phyloP scores from a whole-genome alignment of 1,140 invertebrate species.

The Leptonema lineaticorne region DNA sequence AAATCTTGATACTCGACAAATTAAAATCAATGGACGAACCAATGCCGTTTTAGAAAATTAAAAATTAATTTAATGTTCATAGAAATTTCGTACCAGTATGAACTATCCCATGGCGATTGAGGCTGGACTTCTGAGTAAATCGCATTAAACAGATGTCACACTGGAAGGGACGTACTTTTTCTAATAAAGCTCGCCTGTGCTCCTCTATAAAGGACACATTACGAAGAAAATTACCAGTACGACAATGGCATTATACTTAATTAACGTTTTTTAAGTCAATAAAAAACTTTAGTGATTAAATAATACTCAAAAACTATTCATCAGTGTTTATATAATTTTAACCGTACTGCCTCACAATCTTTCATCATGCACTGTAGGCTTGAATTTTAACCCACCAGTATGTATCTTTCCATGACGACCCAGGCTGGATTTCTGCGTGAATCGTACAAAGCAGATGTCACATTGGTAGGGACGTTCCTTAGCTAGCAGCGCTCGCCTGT shows the following conservation, averaged over 20 bases:
- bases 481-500: slow-evolving; percentile 51
- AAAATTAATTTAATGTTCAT: not conserved
- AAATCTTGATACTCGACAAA: not conserved
- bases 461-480: slow-evolving; percentile 59
- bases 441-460: slow-evolving; percentile 55
- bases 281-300: slow-evolving; percentile 44
- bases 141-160: slow-evolving; percentile 62
- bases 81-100: slow-evolving; percentile 56
- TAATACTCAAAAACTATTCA: slow-evolving; percentile 42
- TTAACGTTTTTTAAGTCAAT: slow-evolving; percentile 42
- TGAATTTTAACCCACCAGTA: slow-evolving; percentile 47
- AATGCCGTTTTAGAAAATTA: slow-evolving; percentile 20
- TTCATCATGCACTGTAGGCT: slow-evolving; percentile 45
- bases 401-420: slow-evolving; percentile 51
- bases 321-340: slow-evolving; percentile 15
- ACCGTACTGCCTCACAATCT: slow-evolving; percentile 49
- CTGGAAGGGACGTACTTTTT: slow-evolving; percentile 65
- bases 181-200: slow-evolving; percentile 60
- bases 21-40: slow-evolving; percentile 20
- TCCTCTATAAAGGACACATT: slow-evolving; percentile 57
- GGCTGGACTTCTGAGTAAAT: slow-evolving; percentile 62
- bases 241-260: slow-evolving; percentile 3
- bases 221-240: slow-evolving; percentile 36
- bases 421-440: slow-evolving; percentile 54
- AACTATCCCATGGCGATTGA: slow-evolving; percentile 59